These are phyloP conservation scores for Microcaecilia unicolor DNA, from an alignment of 2,797 vertebrate genomes.

Conservation along the genomic window DNA sequence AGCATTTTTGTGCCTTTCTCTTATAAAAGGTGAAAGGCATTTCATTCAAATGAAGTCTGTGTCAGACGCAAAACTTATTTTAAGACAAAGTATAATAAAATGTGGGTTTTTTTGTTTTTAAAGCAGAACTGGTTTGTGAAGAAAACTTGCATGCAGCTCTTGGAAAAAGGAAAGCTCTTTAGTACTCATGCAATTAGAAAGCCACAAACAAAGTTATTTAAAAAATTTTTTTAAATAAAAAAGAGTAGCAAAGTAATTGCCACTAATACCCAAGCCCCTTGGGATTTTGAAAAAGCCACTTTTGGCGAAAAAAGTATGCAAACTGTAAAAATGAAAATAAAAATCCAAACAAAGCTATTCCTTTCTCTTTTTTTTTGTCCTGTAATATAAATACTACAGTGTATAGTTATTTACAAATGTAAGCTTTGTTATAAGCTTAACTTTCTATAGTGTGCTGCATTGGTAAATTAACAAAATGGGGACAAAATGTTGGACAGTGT, in stretches of 20 bases:
- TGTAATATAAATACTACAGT: slow-evolving; percentile 87
- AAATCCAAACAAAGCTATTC: slow-evolving; percentile 62
- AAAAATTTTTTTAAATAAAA: slow-evolving; percentile 13
- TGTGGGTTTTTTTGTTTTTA: slow-evolving; percentile 21
- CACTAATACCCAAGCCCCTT: slow-evolving; percentile 56
- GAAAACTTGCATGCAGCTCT: slow-evolving; percentile 50
- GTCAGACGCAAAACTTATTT: slow-evolving; percentile 49
- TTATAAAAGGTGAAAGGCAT: slow-evolving; percentile 51
- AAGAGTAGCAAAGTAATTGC: slow-evolving; percentile 27
- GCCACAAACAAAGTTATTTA: slow-evolving; percentile 34
- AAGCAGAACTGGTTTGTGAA: slow-evolving; percentile 48
- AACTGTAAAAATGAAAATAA: slow-evolving; percentile 64
- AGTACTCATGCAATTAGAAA: slow-evolving; percentile 47
- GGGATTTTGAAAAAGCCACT: slow-evolving; percentile 58
- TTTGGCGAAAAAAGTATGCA: slow-evolving; percentile 71
- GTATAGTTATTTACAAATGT: slow-evolving; percentile 92
- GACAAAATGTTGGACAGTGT: slow-evolving; percentile 61
- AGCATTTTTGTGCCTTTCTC: slow-evolving; percentile 82
- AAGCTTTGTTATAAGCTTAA: slow-evolving; percentile 90
- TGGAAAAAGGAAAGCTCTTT: slow-evolving; percentile 41
- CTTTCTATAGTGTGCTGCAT: slow-evolving; percentile 77
- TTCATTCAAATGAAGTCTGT: slow-evolving; percentile 52
- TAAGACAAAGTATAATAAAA: slow-evolving; percentile 32
- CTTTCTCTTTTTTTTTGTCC: slow-evolving; percentile 49
- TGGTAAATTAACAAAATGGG: slow-evolving; percentile 51